Conservation (phyloP, 2,113 vertebrate species). For the Gymnobelideus leadbeateri region DNA sequence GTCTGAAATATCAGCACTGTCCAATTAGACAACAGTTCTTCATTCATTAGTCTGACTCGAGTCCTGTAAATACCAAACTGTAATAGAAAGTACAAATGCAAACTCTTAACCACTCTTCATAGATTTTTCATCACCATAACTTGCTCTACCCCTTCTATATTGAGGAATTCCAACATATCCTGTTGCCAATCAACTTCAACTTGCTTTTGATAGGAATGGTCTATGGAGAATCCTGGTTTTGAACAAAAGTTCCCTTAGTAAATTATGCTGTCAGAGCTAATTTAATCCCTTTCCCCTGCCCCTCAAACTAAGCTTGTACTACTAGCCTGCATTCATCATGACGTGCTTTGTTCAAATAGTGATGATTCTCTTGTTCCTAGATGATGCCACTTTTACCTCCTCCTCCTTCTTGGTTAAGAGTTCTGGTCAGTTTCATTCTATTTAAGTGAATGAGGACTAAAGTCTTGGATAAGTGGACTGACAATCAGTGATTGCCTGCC, state of each 20-base stretch:
- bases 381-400: background rate
- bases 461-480: background rate
- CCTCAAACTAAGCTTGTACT: background rate
- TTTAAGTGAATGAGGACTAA: background rate
- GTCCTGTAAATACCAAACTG: background rate
- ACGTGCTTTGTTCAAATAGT: background rate
- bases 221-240: background rate
- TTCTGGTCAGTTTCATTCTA: background rate
- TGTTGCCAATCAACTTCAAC: background rate
- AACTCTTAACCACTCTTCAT: background rate
- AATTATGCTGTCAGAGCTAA: background rate
- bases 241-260: background rate
- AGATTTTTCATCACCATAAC: background rate
- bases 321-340: background rate
- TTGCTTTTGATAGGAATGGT: background rate
- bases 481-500: background rate
- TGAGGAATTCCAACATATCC: background rate
- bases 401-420: background rate
- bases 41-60: slow-evolving; percentile 92
- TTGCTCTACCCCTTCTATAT: background rate
- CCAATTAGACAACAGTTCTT: slow-evolving; percentile 98
- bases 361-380: background rate
- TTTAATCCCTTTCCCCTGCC: background rate
- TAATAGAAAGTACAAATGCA: background rate
- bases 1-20: slow-evolving; percentile 97